Conservation (phyloP, 2,888 invertebrate genomes). For the Acanthosepion esculentum region DNA sequence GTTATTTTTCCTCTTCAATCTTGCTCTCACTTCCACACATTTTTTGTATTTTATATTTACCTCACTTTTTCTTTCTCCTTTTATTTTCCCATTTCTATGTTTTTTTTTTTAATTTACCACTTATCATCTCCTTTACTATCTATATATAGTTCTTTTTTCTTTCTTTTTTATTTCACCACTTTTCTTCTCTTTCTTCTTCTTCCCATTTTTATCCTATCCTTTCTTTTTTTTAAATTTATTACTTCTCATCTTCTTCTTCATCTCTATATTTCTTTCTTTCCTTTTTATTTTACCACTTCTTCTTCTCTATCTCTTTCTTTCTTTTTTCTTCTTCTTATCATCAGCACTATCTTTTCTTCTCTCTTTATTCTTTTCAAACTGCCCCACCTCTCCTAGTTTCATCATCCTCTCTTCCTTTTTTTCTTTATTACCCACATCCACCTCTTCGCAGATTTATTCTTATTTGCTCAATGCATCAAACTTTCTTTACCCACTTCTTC, state of each 20-base stretch:
- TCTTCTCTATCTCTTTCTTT: background rate
- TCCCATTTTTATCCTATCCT: background rate
- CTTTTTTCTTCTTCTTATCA: background rate
- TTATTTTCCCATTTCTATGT: background rate
- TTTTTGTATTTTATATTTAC: background rate
- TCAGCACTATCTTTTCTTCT: background rate
- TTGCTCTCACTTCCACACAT: background rate
- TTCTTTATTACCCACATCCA: background rate
- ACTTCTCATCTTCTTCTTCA: background rate
- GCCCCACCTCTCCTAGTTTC: background rate
- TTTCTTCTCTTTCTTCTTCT: background rate
- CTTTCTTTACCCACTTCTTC: background rate
- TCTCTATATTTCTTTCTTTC: background rate
- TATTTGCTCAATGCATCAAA: conserved; percentile 16
- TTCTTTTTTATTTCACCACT: background rate
- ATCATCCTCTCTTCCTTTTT: background rate
- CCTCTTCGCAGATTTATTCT: background rate
- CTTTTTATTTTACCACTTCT: background rate
- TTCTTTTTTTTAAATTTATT: background rate
- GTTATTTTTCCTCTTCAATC: background rate
- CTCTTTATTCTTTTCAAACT: background rate
- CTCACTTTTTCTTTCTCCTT: background rate
- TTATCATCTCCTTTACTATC: background rate
- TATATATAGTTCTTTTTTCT: background rate
- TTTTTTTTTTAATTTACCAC: background rate